Evolutionary conservation across 2,113 vertebrate species (phyloP).

Genomic region (Brachyhypopomus gauderio): DNA sequence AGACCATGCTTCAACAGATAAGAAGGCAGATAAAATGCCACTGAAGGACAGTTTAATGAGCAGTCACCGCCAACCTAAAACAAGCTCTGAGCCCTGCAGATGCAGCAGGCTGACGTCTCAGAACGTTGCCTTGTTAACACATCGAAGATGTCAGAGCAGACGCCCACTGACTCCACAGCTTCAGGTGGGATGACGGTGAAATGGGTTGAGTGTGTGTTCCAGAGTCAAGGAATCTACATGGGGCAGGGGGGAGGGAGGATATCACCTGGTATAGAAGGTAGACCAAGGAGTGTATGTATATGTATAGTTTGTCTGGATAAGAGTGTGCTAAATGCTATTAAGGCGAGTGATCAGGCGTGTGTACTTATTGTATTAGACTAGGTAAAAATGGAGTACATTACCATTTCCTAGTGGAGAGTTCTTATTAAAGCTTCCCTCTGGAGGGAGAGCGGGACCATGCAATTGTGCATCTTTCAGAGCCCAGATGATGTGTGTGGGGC

Average conservation of each 20-base stretch:
- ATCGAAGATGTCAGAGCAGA: conserved; percentile 35
- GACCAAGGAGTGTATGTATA: no score
- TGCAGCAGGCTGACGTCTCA: neutral
- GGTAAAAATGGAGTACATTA: neutral
- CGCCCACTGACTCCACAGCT: conserved; percentile 31
- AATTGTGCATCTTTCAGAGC: neutral
- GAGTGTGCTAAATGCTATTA: no score
- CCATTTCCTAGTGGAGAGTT: conserved; percentile 27
- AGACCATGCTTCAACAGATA: neutral
- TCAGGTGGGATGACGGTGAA: conserved; percentile 9
- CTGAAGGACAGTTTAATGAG: conserved; percentile 13
- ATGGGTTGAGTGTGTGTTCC: conserved; percentile 22
- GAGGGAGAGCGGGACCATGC: neutral
- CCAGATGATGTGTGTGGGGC: neutral
- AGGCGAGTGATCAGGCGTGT: conserved; percentile 23
- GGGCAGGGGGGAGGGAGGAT: no score
- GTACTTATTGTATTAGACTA: conserved; percentile 21
- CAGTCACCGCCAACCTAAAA: conserved; percentile 4
- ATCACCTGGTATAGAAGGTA: no score
- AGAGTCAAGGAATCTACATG: conserved; percentile 13
- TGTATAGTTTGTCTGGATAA: no score
- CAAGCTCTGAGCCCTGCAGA: neutral
- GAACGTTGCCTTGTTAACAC: neutral
- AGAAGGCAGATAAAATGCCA: conserved; percentile 17
- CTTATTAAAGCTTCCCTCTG: conserved; percentile 9